Percentiles rank a stretch among this genome's conserved stretches.
These are phyloP conservation scores for Neomonachus schauinslandi DNA, from an alignment of 2,113 vertebrate genomes.

Conservation along the genomic window DNA sequence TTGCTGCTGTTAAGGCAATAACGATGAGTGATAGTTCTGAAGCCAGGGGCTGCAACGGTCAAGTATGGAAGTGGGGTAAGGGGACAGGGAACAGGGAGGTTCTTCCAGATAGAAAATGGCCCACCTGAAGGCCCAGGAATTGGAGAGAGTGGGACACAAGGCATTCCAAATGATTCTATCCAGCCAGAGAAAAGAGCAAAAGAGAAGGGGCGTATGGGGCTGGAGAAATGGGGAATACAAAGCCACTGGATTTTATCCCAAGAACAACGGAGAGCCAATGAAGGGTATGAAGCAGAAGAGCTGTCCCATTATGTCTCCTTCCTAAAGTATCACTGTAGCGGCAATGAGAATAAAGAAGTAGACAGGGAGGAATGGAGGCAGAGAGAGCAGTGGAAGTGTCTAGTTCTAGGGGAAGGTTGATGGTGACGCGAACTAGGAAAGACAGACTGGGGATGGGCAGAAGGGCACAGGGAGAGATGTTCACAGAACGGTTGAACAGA, in stretches of 20 bases:
- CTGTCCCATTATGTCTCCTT: neutral
- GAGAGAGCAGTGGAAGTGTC: neutral
- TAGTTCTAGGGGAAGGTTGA: neutral
- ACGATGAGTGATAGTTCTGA: neutral
- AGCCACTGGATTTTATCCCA: neutral
- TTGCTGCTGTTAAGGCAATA: neutral
- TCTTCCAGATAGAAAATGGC: neutral
- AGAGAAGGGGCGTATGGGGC: neutral
- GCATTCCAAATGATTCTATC: neutral
- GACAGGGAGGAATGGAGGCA: neutral
- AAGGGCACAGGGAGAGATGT: neutral
- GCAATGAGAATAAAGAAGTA: neutral
- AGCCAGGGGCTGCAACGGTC: neutral
- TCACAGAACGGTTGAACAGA: neutral
- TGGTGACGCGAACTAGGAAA: neutral
- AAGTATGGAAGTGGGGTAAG: neutral
- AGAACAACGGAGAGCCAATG: neutral
- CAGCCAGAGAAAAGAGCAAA: neutral
- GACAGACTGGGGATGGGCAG: neutral
- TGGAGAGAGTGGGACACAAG: neutral
- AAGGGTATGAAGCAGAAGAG: neutral
- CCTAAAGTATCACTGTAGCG: neutral
- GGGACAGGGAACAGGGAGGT: neutral
- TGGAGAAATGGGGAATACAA: neutral
- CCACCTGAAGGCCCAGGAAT: neutral